Evolutionary conservation across 2,888 invertebrate genomes (phyloP).

Genomic region (Scotopteryx bipunctaria): DNA sequence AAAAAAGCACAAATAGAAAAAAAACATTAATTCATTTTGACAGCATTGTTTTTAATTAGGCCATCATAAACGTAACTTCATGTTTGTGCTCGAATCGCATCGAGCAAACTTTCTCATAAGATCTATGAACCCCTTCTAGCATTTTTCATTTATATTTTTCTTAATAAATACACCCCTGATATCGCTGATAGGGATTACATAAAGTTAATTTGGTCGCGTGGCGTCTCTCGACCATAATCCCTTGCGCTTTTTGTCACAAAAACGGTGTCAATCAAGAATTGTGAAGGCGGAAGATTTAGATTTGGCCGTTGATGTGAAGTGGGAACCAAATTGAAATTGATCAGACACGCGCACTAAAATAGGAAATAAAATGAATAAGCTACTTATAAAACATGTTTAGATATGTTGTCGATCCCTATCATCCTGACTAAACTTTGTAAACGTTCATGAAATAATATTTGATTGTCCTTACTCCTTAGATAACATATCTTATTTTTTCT

Average conservation of each 20-base stretch:
- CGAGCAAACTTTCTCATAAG: too few species aligned
- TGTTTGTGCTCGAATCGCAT: too few species aligned
- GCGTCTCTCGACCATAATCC: constrained; percentile 53
- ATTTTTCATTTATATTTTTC: not conserved
- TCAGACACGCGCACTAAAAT: constrained; percentile 21
- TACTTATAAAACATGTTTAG: not conserved
- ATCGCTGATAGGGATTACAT: constrained; percentile 70
- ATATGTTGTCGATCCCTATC: too few species aligned
- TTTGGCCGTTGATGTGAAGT: constrained; percentile 36
- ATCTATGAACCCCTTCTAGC: too few species aligned
- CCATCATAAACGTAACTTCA: too few species aligned
- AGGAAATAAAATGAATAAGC: not conserved
- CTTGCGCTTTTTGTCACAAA: constrained; percentile 44
- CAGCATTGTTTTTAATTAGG: too few species aligned
- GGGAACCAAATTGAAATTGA: constrained; percentile 41
- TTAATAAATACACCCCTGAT: constrained; percentile 26
- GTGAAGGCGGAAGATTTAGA: constrained; percentile 52
- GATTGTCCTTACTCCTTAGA: too few species aligned
- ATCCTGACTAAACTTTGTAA: too few species aligned
- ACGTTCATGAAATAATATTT: too few species aligned
- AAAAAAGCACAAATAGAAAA: too few species aligned
- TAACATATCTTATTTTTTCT: too few species aligned
- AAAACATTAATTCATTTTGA: too few species aligned
- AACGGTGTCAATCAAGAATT: constrained; percentile 61
- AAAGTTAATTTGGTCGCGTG: constrained; percentile 80